Base-by-base conservation (phyloP, 2,888 invertebrate species). In the Drosophila crucigera region DNA sequence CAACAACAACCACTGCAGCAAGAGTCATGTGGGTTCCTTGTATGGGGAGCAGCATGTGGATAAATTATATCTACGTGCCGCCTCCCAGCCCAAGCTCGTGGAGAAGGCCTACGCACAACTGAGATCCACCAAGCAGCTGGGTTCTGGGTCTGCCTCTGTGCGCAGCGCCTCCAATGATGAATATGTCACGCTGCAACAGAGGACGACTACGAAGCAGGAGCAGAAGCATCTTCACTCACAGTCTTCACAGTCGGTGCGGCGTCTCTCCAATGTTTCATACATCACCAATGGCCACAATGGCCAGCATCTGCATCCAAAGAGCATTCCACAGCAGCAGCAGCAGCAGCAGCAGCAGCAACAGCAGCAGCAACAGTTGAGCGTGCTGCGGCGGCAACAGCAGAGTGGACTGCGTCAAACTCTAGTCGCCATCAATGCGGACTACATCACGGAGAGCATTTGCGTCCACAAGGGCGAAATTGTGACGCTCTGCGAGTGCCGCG, bases 381-480 rank as follows among this genome's bases (percentile, higher is more conserved):
- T 83, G 54, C 84, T 73, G 62, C 91, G 90, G 16, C 78, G 88
- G 10, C 91, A 90, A 43, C 88, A 91, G 71, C 91, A 91, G 64
- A 89, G 90, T 73, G 92, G 92, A 52, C 94, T 94, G 75, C 94
- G 96, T 82, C 96, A 96, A 84, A 96, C 96, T 22, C 94, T 97
- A 55, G 94, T 97, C 74, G 95, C 96, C 53, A 95, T 97, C 78
- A 95, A 95, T 67, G 94, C 94, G 92, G 96, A 97, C 93, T 97
- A 95, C 89, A 93, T 94, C 84, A 95, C 94, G 22, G 94, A 94
- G 68, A 95, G 95, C 78, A 94, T 96, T 67, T 94, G 95, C 47
- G 96, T 97, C 58, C 93, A 94, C 50, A 95, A 96, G 91, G 97
- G 97, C 0, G 97, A 97, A 84, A 97, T 97, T 9, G 97, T 97